Evolutionary conservation across 2,797 vertebrate species (phyloP).

Genomic region (Megaceryle alcyon): DNA sequence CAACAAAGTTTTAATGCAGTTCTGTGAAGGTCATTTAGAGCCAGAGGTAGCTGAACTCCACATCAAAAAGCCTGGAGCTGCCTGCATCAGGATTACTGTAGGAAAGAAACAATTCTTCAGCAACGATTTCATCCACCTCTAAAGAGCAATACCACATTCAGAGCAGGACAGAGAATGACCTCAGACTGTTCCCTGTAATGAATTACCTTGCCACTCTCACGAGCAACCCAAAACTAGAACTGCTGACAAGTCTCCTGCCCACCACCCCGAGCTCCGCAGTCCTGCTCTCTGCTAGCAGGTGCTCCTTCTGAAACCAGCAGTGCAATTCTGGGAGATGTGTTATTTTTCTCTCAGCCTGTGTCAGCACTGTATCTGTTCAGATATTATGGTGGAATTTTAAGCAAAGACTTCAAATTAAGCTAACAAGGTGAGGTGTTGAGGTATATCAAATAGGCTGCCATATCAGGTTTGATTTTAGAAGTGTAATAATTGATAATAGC

Average conservation of each 20-base stretch:
- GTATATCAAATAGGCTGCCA: conserved; percentile 46
- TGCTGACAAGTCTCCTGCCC: background rate
- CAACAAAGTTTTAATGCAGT: background rate
- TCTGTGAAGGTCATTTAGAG: background rate
- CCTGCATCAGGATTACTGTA: background rate
- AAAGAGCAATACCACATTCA: background rate
- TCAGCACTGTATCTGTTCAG: background rate
- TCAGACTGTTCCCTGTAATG: background rate
- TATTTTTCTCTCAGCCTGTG: background rate
- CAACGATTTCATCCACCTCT: background rate
- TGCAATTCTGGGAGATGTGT: rapidly evolving
- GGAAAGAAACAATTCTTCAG: background rate
- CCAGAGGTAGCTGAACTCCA: background rate
- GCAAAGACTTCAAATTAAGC: background rate
- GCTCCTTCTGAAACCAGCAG: background rate
- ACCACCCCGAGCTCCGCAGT: background rate
- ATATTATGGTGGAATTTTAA: background rate
- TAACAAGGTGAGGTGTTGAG: conserved; percentile 28
- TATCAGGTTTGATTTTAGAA: conserved; percentile 47
- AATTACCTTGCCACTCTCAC: background rate
- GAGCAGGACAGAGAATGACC: background rate
- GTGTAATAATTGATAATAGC: conserved; percentile 54
- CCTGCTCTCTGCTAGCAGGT: background rate
- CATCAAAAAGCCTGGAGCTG: background rate
- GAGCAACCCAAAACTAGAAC: background rate